Conservation (phyloP, 30 jellyfish, hydroid and myxozoan genomes). For the Aurelia sp. region DNA sequence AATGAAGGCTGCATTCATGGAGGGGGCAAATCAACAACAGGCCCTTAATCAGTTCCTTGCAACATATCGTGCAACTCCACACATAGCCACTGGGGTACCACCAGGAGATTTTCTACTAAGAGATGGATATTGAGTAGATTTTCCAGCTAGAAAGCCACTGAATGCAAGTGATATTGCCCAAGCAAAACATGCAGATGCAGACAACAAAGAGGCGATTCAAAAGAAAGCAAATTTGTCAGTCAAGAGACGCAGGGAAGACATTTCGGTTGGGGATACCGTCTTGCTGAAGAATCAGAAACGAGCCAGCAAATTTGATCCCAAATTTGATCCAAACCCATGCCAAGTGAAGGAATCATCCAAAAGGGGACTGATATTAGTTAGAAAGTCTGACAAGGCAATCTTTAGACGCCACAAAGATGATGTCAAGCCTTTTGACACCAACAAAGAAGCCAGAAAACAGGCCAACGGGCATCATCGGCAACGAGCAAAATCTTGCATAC, state of each 20-base stretch:
- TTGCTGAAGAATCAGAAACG: slow-evolving; percentile 27
- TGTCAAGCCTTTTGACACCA: not conserved
- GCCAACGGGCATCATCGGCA: not conserved
- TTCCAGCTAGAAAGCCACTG: slow-evolving; percentile 31
- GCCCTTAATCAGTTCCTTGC: slow-evolving; percentile 28
- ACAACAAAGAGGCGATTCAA: slow-evolving; percentile 3
- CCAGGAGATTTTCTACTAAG: slow-evolving; percentile 58
- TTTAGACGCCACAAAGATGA: slow-evolving; percentile 50
- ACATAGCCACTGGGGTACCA: slow-evolving; percentile 63
- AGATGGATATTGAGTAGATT: slow-evolving; percentile 40
- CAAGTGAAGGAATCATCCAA: slow-evolving; percentile 10
- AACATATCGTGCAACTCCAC: slow-evolving; percentile 63
- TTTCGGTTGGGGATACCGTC: slow-evolving; percentile 43
- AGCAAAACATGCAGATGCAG: slow-evolving; percentile 4
- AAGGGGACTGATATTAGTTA: slow-evolving; percentile 45
- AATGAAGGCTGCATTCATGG: slow-evolving; percentile 38
- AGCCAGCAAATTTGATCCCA: slow-evolving; percentile 47
- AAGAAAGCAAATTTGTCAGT: slow-evolving; percentile 18
- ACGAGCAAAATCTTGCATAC: not conserved
- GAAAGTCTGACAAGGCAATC: slow-evolving; percentile 32
- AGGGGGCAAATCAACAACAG: slow-evolving; percentile 11
- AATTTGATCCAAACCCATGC: slow-evolving; percentile 33
- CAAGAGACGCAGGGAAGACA: not conserved
- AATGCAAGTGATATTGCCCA: not conserved
- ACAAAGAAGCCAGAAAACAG: not conserved